A percentile compares a stretch with the other conserved stretches of the same genome.
These are phyloP conservation scores for Halictus quadricinctus DNA, from an alignment of 2,888 invertebrate species.

Conservation along the genomic window DNA sequence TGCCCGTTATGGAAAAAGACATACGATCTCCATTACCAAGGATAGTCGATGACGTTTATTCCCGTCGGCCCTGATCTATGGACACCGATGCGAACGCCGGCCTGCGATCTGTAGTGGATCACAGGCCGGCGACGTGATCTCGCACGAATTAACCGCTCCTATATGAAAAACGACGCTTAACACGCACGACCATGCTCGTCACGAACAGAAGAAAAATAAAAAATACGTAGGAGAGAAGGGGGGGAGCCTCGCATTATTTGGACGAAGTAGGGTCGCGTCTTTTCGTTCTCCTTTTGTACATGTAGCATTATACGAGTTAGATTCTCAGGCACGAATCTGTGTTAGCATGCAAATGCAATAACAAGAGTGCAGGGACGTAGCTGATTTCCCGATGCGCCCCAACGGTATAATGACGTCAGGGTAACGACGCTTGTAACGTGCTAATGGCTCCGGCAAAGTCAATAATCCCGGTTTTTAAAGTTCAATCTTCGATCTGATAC, in stretches of 20 bases:
- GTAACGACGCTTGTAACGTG: neutral
- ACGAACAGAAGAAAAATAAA: conserved; percentile 44
- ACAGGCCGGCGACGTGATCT: conserved; percentile 72
- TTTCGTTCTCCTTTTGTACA: conserved; percentile 66
- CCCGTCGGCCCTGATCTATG: conserved; percentile 45
- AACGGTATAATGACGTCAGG: neutral
- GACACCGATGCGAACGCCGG: conserved; percentile 48
- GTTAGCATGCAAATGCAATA: conserved; percentile 76
- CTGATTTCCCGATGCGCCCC: conserved; percentile 10
- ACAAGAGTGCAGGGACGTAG: conserved; percentile 52
- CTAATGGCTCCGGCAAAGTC: neutral
- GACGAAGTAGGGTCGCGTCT: conserved; percentile 67
- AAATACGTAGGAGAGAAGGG: conserved; percentile 48
- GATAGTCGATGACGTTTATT: conserved; percentile 25
- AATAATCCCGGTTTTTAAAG: neutral
- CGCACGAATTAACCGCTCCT: conserved; percentile 77
- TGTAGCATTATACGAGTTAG: conserved; percentile 53
- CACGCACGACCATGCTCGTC: conserved; percentile 51
- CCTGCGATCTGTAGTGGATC: conserved; percentile 60
- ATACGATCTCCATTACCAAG: neutral
- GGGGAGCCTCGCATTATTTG: conserved; percentile 56
- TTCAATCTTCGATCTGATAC: neutral
- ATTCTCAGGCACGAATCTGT: conserved; percentile 68
- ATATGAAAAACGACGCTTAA: conserved; percentile 68
- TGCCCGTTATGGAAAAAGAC: neutral